Percentiles rank a stretch among this genome's conserved stretches.
These are phyloP conservation scores for Phragmatobia fuliginosa DNA, from an alignment of 2,888 invertebrate genomes.

Conservation along the genomic window DNA sequence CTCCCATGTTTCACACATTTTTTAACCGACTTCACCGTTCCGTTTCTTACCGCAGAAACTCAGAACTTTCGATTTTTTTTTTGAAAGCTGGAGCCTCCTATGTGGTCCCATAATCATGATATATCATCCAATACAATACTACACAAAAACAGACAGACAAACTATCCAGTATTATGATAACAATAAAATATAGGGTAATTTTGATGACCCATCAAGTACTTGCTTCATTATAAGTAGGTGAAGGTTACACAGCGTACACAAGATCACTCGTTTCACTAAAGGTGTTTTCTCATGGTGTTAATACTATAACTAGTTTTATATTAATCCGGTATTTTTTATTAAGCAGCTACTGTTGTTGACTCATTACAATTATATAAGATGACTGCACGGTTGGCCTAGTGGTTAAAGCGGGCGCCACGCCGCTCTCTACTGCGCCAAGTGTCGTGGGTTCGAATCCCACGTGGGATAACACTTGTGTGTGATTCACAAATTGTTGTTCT, in stretches of 20 bases:
- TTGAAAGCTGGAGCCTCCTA: too few species aligned
- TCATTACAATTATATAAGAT: not conserved
- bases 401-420: too few species aligned
- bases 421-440: too few species aligned
- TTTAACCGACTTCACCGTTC: too few species aligned
- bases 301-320: not conserved
- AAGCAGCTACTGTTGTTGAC: not conserved
- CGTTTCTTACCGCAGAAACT: too few species aligned
- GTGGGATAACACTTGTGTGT: too few species aligned
- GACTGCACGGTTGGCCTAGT: too few species aligned
- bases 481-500: too few species aligned
- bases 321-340: not conserved
- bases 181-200: slow-evolving; percentile 55
- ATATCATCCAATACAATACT: slow-evolving; percentile 27
- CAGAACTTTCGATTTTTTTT: too few species aligned
- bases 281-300: slow-evolving; percentile 10
- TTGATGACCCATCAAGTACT: slow-evolving; percentile 51
- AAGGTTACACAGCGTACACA: slow-evolving; percentile 50
- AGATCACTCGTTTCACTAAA: slow-evolving; percentile 37
- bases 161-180: slow-evolving; percentile 42
- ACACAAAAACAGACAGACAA: slow-evolving; percentile 45
- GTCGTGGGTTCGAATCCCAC: too few species aligned
- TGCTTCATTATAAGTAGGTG: slow-evolving; percentile 46
- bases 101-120: slow-evolving; percentile 21
- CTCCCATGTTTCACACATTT: not conserved